Evolutionary conservation across 2,888 invertebrate species (phyloP), one percentile per base, ranked within the genome.

Genomic region (Norana najaformis): DNA sequence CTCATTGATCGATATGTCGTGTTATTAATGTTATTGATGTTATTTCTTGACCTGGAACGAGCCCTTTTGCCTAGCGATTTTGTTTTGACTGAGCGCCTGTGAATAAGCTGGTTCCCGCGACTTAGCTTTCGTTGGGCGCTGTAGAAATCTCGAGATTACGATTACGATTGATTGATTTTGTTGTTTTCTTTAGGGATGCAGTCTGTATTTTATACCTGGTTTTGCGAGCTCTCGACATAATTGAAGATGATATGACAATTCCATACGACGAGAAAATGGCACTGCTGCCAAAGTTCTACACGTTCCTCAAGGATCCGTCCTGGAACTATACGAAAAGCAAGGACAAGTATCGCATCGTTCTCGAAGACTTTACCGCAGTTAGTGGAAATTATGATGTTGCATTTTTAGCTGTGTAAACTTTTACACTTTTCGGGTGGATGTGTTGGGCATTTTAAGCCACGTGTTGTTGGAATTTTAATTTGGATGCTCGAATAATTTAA

Each of bases 161-260:
- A n/a, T n/a, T n/a, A n/a, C n/a, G n/a, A n/a, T n/a, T 47, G 47
- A 18, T 23, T 5, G 1, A 23, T 23, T 47, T 23, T 23, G 2
- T 47, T 47, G 23, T 47, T 8, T 47, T 47, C 69, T 69, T n/a
- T 92, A 94, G 94, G 90, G 91, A 94, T 91, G 93, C 93, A 30
- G 92, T 93, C 38, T 94, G 94, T 88, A 92, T 94, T n/a, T 94
- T 94, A 91, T 94, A 94, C 91, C 92, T 94, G 91, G 94, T 93
- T 30, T 91, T 94, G 41, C 91, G 94, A 88, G 94, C 94, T 11
- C 92, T 94, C 83, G 94, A 94, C 91, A 94, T 94, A 23, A 92
- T 94, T 39, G 94, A 94, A 91, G 94, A 94, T 91, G 94, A 94
- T 91, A 93, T 93, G 93, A 93, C 93, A 0, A 93, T 94, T 36